Evolutionary conservation across 2,797 vertebrate species (phyloP).

Genomic region (Typhlichthys eigenmanni): DNA sequence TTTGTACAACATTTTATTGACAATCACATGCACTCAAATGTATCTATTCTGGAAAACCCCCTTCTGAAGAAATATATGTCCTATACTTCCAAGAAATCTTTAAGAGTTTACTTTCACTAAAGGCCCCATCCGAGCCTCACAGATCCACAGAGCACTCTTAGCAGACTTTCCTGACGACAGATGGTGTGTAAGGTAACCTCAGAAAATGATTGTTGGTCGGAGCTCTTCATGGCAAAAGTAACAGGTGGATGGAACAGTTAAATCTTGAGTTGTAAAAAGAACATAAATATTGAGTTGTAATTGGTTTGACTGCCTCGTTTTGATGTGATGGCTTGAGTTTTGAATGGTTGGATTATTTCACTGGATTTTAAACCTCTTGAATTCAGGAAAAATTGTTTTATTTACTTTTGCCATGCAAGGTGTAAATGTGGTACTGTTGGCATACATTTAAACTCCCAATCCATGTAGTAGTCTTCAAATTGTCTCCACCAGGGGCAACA

Average conservation of each 20-base stretch:
- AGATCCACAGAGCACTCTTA: background rate
- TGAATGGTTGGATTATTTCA: slow-evolving; percentile 3
- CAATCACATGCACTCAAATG: slow-evolving; percentile 9
- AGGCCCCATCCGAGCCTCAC: background rate
- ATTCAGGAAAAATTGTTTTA: slow-evolving; percentile 18
- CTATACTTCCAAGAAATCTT: background rate
- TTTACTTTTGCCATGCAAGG: background rate
- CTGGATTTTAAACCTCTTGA: slow-evolving; percentile 14
- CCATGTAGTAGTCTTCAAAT: background rate
- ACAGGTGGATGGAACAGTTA: background rate
- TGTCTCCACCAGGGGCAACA: slow-evolving; percentile 12
- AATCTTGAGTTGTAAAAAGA: background rate
- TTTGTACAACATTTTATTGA: slow-evolving; percentile 36
- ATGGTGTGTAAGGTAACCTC: background rate
- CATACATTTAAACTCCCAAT: background rate
- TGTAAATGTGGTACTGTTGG: background rate
- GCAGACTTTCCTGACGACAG: slow-evolving; percentile 9
- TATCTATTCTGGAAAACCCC: too few relatives aligned
- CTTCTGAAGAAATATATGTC: background rate
- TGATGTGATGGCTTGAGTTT: slow-evolving; percentile 19
- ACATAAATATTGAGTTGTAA: background rate
- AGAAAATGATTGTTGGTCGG: background rate
- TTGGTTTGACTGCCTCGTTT: slow-evolving; percentile 17
- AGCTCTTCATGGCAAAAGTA: slow-evolving; percentile 11
- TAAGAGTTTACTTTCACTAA: slow-evolving; percentile 3